Base-by-base conservation (phyloP, 2,113 vertebrate species). In the Caretta caretta region DNA sequence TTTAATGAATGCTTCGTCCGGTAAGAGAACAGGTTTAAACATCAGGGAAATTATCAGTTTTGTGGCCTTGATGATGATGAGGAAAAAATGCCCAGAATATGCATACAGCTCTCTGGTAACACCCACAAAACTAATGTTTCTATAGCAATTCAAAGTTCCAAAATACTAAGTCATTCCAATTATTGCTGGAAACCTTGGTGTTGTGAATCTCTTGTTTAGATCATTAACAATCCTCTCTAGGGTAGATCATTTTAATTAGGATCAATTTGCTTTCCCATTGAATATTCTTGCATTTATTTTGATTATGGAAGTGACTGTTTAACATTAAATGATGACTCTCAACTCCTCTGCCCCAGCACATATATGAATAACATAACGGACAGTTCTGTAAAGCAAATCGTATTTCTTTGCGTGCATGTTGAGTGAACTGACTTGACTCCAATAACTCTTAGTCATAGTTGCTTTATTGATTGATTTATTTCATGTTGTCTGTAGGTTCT, bases 401-500 rank as follows among this genome's bases (percentile, higher is more conserved):
- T n/a, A 69, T 92, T 95, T 92, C 49, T 89, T 5, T 57, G 57
- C 31, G 38, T 93, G 46, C 17, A 31, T 96, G 24, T 78, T 95
- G 50, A 82, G 16, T 82, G 72, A 59, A 84, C 80, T 76, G 19
- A 53, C 76, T 79, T 90, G 42, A 86, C 42, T 62, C 91, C 46
- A 89, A 3, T 92, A 94, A 94, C 25, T 25, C 1, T 48, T 48
- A 48, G 72, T 46, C 38, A 90, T 29, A 57, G 31, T 6, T 81
- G 19, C 54, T 87, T 87, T 5, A 19, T 27, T 86, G 72, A 56
- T 80, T 82, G 65, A 69, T 93, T 89, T 92, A 90, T 95, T 78
- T 96, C 95, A 75, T 91, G 59, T 94, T 91, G 91, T 97, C 94
- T 95, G 4, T 88, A 99, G 99, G 99, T 99, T 93, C 98, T 99